These are phyloP conservation scores for Deilephila porcellus DNA, from an alignment of 2,888 invertebrate genomes.

Conservation along the genomic window DNA sequence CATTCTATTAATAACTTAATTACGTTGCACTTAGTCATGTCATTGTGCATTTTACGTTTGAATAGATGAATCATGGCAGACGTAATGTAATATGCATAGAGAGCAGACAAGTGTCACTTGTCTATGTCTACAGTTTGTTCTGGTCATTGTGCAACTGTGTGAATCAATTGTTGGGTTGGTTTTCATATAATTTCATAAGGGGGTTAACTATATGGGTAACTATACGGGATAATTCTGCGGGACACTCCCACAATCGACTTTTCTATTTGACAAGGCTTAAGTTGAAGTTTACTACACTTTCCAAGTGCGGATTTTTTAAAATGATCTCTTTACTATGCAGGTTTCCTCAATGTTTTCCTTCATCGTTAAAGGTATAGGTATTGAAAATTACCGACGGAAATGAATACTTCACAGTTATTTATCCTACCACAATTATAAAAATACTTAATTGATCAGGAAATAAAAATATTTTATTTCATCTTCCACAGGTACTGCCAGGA, in stretches of 20 bases:
- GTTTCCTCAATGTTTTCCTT: too few relatives aligned
- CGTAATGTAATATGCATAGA: constrained; percentile 3
- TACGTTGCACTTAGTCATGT: constrained; percentile 14
- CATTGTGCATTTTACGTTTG: neutral
- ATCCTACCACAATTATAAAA: neutral
- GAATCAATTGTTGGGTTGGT: neutral
- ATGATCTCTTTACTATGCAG: too few relatives aligned
- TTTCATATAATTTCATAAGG: too few relatives aligned
- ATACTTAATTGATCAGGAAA: neutral
- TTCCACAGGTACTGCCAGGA: constrained; percentile 9
- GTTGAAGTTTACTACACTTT: too few relatives aligned
- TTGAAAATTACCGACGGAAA: too few relatives aligned
- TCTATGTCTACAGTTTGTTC: neutral
- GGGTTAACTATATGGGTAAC: too few relatives aligned
- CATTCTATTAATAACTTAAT: neutral
- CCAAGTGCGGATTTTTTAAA: too few relatives aligned
- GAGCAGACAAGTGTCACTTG: constrained; percentile 11
- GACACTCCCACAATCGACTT: too few relatives aligned
- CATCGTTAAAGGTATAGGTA: too few relatives aligned
- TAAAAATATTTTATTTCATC: neutral
- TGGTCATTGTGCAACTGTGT: neutral
- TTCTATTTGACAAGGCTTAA: too few relatives aligned
- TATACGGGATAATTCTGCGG: too few relatives aligned
- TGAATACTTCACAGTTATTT: too few relatives aligned
- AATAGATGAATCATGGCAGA: neutral